phyloP scores from a whole-genome alignment of 1,140 invertebrate genomes.

The Tetraneura akinire region DNA sequence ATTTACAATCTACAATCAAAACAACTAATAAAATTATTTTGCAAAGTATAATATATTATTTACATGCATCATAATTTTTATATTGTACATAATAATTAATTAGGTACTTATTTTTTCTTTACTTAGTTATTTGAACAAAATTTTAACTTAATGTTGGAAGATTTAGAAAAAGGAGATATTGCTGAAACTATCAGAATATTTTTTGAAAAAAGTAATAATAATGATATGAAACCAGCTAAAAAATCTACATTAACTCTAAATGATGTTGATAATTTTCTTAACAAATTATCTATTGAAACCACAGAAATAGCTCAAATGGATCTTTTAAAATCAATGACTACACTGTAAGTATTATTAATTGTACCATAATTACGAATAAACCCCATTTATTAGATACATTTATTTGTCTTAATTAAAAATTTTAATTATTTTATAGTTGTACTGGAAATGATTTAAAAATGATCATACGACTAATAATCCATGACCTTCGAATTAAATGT shows the following conservation, averaged over 20 bases:
- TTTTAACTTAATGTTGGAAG: constrained; percentile 79
- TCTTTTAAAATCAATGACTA: constrained; percentile 31
- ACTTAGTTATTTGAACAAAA: constrained; percentile 70
- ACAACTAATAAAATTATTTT: constrained; percentile 86
- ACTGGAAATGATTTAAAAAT: constrained; percentile 84
- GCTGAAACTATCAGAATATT: constrained; percentile 82
- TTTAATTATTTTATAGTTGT: constrained; percentile 64
- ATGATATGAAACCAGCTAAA: constrained; percentile 62
- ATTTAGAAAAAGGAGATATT: constrained; percentile 86
- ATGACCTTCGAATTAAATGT: constrained; percentile 88
- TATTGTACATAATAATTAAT: neutral
- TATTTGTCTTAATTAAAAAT: neutral
- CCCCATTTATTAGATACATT: neutral
- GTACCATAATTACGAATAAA: too few species aligned
- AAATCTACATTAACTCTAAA: constrained; percentile 76
- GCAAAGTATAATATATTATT: constrained; percentile 61
- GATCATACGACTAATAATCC: constrained; percentile 84
- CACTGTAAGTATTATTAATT: constrained; percentile 57
- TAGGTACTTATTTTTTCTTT: neutral
- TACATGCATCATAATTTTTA: neutral
- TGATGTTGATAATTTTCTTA: constrained; percentile 67
- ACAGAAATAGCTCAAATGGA: constrained; percentile 4
- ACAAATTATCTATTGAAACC: constrained; percentile 32
- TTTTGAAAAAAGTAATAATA: constrained; percentile 69
- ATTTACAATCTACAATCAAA: constrained; percentile 92